These are phyloP conservation scores for Actinia equina DNA, from an alignment of 64 coral and sea anemone species.

Conservation along the genomic window DNA sequence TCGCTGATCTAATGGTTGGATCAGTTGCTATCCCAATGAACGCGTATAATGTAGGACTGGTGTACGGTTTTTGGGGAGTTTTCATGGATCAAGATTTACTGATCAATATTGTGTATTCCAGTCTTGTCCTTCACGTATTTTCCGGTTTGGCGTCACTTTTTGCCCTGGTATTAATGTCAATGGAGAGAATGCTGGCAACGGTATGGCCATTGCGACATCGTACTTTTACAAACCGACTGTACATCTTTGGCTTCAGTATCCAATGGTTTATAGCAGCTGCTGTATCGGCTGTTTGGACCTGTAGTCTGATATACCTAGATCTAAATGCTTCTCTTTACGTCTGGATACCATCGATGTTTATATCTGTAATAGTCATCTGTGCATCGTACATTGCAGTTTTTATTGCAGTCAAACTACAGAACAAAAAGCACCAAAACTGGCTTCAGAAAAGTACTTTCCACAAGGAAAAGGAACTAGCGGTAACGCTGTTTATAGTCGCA, in stretches of 20 bases:
- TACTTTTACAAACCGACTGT: neutral
- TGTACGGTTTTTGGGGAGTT: neutral
- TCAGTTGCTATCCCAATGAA: slow-evolving; percentile 6
- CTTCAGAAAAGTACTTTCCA: neutral
- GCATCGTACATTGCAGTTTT: slow-evolving; percentile 1
- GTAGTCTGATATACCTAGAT: neutral
- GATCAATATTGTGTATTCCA: neutral
- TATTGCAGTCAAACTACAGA: slow-evolving; percentile 6
- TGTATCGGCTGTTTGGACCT: neutral
- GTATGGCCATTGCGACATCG: slow-evolving; percentile 18
- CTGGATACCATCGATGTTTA: slow-evolving; percentile 1
- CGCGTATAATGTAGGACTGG: neutral
- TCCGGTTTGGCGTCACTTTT: neutral
- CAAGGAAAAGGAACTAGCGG: slow-evolving; percentile 21
- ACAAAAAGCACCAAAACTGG: neutral
- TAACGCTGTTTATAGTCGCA: slow-evolving; percentile 9
- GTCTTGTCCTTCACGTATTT: neutral
- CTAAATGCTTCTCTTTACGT: neutral
- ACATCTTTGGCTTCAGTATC: neutral
- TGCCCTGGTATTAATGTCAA: slow-evolving; percentile 13
- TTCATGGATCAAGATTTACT: no score
- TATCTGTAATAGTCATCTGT: neutral
- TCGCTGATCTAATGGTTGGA: slow-evolving; percentile 15
- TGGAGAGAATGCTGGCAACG: slow-evolving; percentile 1
- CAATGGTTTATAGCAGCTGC: neutral